phyloP scores from a whole-genome alignment of 2,113 vertebrate genomes.

The Chunga burmeisteri region DNA sequence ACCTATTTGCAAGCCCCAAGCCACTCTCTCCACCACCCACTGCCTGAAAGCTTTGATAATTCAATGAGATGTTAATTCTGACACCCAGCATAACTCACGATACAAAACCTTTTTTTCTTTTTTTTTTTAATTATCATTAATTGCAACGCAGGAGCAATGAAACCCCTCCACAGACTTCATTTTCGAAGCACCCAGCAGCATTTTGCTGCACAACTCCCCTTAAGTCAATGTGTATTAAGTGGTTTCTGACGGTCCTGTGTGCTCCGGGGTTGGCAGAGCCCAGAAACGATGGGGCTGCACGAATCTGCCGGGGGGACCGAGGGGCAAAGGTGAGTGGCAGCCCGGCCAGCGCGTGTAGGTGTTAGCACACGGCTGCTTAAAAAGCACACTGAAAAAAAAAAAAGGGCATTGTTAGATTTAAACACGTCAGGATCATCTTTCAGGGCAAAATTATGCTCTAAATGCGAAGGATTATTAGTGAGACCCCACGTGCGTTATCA shows the following conservation, averaged over 20 bases:
- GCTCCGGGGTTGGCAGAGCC: neutral
- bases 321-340: neutral
- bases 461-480: neutral
- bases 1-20: constrained; percentile 64
- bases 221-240: neutral
- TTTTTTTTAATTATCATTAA: constrained; percentile 3
- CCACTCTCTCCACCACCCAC: constrained; percentile 31
- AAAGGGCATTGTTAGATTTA: neutral
- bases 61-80: constrained; percentile 59
- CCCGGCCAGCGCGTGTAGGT: neutral
- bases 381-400: neutral
- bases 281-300: neutral
- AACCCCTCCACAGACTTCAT: neutral
- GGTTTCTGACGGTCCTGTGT: neutral
- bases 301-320: accelerated
- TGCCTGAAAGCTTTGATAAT: constrained; percentile 47
- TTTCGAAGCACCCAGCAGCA: neutral
- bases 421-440: neutral
- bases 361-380: neutral
- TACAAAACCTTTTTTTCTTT: neutral
- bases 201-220: neutral
- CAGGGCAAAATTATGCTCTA: neutral
- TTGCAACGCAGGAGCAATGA: constrained; percentile 13
- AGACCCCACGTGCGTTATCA: neutral
- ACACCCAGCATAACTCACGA: neutral